phyloP scores from a whole-genome alignment of 1,140 invertebrate genomes.

The Brachionus angularis region DNA sequence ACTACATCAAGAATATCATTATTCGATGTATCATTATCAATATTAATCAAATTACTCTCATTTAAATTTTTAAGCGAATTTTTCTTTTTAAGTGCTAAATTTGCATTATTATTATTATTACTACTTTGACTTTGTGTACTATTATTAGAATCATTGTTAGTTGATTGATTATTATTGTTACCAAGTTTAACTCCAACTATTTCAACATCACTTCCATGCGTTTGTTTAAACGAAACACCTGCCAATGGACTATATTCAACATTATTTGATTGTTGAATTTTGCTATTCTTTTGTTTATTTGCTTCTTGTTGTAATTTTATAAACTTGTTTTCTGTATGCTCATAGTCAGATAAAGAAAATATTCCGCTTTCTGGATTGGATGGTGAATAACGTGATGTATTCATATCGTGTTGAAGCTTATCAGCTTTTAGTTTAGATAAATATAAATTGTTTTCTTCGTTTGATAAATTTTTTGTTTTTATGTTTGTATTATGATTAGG shows the following conservation, averaged over 20 bases:
- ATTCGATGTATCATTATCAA: neutral
- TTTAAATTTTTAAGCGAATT: slow-evolving; percentile 27
- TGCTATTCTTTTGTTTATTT: neutral
- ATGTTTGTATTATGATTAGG: neutral
- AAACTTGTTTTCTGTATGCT: slow-evolving; percentile 21
- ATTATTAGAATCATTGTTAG: neutral
- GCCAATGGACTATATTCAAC: slow-evolving; percentile 10
- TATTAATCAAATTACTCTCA: slow-evolving; percentile 6
- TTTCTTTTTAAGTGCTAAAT: too few relatives aligned
- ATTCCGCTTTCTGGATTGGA: slow-evolving; percentile 43
- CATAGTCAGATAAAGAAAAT: slow-evolving; percentile 39
- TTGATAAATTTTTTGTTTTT: neutral
- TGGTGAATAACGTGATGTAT: slow-evolving; percentile 25
- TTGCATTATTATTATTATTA: too few relatives aligned
- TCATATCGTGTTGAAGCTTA: slow-evolving; percentile 5
- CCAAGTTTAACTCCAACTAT: slow-evolving; percentile 26
- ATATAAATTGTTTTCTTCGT: slow-evolving; percentile 6
- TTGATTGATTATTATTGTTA: neutral
- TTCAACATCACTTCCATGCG: slow-evolving; percentile 23
- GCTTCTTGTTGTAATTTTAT: slow-evolving; percentile 9
- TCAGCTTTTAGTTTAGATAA: slow-evolving; percentile 27
- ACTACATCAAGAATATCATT: slow-evolving; percentile 40
- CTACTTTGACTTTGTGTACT: neutral
- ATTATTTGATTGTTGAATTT: neutral
- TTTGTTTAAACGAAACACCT: slow-evolving; percentile 22